These are phyloP conservation scores for Agapornis roseicollis DNA, from an alignment of 2,113 vertebrate genomes.

Conservation along the genomic window DNA sequence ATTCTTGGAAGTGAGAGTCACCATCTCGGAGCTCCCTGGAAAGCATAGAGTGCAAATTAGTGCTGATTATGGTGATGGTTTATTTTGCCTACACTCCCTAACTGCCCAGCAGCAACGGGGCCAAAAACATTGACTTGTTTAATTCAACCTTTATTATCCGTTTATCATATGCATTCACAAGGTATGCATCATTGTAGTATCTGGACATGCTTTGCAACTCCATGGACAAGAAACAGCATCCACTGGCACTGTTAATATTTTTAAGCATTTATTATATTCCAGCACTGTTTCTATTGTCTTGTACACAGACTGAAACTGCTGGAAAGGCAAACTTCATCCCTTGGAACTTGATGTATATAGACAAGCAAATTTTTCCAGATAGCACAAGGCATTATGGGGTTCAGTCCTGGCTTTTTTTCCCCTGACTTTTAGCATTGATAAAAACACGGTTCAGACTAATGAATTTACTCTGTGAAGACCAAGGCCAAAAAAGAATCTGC, in stretches of 20 bases:
- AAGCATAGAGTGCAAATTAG: background rate
- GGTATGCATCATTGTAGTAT: background rate
- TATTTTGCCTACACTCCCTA: background rate
- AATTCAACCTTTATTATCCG: background rate
- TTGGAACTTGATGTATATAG: background rate
- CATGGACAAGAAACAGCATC: background rate
- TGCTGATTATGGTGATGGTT: background rate
- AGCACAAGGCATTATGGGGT: background rate
- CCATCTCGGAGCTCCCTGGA: background rate
- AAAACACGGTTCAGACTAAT: background rate
- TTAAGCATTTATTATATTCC: background rate
- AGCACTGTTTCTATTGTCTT: background rate
- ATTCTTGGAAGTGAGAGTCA: background rate
- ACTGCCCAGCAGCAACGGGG: background rate
- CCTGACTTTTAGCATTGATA: background rate
- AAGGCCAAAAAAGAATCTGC: background rate
- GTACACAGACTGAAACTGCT: background rate
- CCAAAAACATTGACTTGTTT: background rate
- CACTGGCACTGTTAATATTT: background rate
- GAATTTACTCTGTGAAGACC: background rate
- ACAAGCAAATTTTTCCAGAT: background rate
- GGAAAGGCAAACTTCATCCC: background rate
- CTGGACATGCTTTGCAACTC: conserved; percentile 18
- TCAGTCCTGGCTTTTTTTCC: background rate
- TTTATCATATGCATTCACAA: background rate